A percentile compares a stretch with the other conserved stretches of the same genome.
These are phyloP conservation scores for Vanacampus margaritifer DNA, from an alignment of 2,113 vertebrate genomes.

Conservation along the genomic window DNA sequence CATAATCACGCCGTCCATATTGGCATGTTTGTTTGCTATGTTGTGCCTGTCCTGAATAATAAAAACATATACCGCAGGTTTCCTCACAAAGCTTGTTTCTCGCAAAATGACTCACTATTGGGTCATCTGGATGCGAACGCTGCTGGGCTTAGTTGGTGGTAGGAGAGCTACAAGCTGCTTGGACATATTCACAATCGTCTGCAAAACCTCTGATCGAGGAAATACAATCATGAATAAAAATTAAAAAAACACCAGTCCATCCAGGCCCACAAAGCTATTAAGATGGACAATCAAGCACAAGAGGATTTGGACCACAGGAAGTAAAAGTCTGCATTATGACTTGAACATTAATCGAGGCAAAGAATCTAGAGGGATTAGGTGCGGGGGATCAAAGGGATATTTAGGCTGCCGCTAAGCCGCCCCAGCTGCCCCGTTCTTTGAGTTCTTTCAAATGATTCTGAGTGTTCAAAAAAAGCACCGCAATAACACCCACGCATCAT, in stretches of 20 bases:
- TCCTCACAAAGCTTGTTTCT: conserved; percentile 42
- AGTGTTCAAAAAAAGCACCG: conserved; percentile 17
- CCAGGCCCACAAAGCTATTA: conserved; percentile 55
- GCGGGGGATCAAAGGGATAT: conserved; percentile 68
- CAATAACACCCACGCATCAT: conserved; percentile 18
- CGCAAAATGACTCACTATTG: conserved; percentile 44
- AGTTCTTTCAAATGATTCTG: conserved; percentile 18
- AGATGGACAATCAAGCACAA: conserved; percentile 57
- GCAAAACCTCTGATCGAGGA: conserved; percentile 31
- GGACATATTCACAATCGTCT: conserved; percentile 46
- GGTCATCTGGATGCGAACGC: conserved; percentile 39
- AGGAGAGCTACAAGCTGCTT: conserved; percentile 45
- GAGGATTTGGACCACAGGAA: conserved; percentile 59
- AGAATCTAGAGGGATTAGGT: conserved; percentile 65
- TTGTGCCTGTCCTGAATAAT: conserved; percentile 69
- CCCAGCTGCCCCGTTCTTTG: conserved; percentile 42
- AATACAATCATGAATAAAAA: conserved; percentile 46
- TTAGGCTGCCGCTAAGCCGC: conserved; percentile 51
- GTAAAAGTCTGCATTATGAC: conserved; percentile 58
- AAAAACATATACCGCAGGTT: conserved; percentile 63
- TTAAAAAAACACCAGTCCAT: conserved; percentile 4
- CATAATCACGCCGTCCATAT: too few relatives aligned
- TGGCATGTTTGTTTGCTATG: conserved; percentile 29
- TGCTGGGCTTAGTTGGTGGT: neutral
- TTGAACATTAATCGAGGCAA: conserved; percentile 68